Base-by-base conservation (phyloP, 2,797 vertebrate genomes). In the Pangasius krempfi region DNA sequence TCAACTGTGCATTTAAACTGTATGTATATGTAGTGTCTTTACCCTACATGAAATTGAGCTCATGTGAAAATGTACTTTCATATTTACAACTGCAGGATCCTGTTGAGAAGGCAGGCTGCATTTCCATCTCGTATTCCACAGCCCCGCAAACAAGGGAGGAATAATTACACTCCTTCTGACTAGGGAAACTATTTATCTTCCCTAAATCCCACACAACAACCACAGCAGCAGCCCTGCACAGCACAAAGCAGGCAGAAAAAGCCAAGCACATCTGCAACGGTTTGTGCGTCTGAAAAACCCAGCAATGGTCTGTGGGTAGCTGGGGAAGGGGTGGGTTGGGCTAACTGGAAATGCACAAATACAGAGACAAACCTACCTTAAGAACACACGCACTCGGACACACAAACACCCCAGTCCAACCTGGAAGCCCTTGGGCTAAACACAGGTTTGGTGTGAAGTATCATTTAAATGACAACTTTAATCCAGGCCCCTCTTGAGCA, bases 141-240 rank as follows among this genome's bases (percentile, higher is more conserved):
- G 33, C 86, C 68, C 88, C 7, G 37, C 33, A 70, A 89, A 90
- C 82, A 73, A 78, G 64, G 85, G 87, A 87, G 90, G 89, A 92
- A 89, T 92, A 90, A 92, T 91, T 89, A 91, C 83, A 91, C 73
- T 81, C 89, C 81, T 87, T 91, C 88, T 87, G 70, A 89, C 60
- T 89, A 47, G 89, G 86, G 84, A 90, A 91, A 92, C 73, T 86
- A 91, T 90, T 90, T 91, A 90, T 92, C 90, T 91, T 89, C 88
- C 79, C 73, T 58, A 88, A 89, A 88, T 86, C 88, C 84, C 73
- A 88, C 79, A 88, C 88, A 83, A 90, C 84, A 84, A 81, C 87
- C 75, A 27, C 82, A 87, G 52, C n/a, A 27, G 81, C 66, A n/a
- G 47, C 72, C 44, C 60, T 56, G 37, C 68, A 52, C 78, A 60